Conservation (phyloP, 2,113 vertebrate genomes). For the Bagarius yarrelli region DNA sequence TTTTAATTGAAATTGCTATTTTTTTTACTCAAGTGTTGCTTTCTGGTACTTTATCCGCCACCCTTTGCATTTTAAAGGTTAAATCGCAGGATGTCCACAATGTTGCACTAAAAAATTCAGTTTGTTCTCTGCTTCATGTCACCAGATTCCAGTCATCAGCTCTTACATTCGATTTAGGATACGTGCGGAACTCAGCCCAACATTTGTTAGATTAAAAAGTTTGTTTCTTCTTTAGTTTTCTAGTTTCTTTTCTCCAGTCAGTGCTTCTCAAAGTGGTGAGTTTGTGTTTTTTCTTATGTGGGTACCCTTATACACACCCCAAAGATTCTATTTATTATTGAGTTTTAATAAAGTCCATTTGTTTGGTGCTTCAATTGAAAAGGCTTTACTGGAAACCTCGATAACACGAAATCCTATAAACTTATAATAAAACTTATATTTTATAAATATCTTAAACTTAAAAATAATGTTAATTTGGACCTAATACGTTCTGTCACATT, state of each 20-base stretch:
- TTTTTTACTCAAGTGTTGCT: no score
- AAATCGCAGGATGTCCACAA: neutral
- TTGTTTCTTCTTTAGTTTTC: neutral
- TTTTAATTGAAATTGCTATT: no score
- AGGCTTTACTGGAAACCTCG: neutral
- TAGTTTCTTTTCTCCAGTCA: neutral
- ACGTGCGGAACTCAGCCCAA: neutral
- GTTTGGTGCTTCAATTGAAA: neutral
- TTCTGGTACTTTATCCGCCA: no score
- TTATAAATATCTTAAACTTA: no score
- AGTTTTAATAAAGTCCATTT: neutral
- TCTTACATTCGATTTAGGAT: neutral
- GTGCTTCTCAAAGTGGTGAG: no score
- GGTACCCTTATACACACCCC: no score
- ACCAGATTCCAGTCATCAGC: neutral
- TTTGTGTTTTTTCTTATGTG: no score
- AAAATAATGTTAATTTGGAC: neutral
- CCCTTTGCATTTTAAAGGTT: no score
- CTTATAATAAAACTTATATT: neutral
- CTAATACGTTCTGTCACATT: neutral
- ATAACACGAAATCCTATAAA: neutral
- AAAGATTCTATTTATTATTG: neutral
- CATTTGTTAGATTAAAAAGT: neutral
- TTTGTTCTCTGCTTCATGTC: neutral
- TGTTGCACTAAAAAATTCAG: neutral